These are phyloP conservation scores for Pyrgus malvae DNA, from an alignment of 2,888 invertebrate genomes.

Conservation along the genomic window DNA sequence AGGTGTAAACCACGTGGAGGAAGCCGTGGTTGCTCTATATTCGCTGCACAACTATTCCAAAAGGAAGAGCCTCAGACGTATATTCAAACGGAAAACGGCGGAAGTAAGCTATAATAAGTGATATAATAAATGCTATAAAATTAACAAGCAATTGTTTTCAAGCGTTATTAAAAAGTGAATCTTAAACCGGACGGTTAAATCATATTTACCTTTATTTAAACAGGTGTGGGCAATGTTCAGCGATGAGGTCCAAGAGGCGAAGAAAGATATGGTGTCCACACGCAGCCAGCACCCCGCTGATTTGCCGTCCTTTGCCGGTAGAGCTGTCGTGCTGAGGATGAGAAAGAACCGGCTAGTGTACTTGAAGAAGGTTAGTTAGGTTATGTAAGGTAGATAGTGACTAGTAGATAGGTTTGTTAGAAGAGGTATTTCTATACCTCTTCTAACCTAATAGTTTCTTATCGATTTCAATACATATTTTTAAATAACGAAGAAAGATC, in stretches of 20 bases:
- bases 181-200: too few species aligned
- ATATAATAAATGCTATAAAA: too few species aligned
- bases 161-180: too few species aligned
- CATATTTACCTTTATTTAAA: not conserved
- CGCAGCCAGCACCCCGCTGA: slow-evolving; percentile 84
- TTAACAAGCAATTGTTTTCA: not conserved
- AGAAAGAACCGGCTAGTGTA: slow-evolving; percentile 84
- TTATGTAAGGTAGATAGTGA: too few species aligned
- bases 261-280: slow-evolving; percentile 85
- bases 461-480: too few species aligned
- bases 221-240: slow-evolving; percentile 89
- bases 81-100: slow-evolving; percentile 86
- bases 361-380: slow-evolving; percentile 74
- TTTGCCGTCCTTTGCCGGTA: slow-evolving; percentile 87
- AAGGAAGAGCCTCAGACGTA: slow-evolving; percentile 85
- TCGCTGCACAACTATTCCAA: slow-evolving; percentile 90
- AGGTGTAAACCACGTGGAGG: slow-evolving; percentile 89
- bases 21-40: slow-evolving; percentile 89
- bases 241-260: slow-evolving; percentile 87
- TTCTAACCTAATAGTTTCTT: too few species aligned
- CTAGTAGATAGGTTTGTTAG: too few species aligned
- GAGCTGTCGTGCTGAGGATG: slow-evolving; percentile 85
- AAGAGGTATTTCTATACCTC: not conserved
- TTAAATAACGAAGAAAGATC: too few species aligned
- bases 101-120: slow-evolving; percentile 74